Evolutionary conservation across 2,113 vertebrate genomes (phyloP).

Genomic region (Sinocyclocheilus rhinocerous): DNA sequence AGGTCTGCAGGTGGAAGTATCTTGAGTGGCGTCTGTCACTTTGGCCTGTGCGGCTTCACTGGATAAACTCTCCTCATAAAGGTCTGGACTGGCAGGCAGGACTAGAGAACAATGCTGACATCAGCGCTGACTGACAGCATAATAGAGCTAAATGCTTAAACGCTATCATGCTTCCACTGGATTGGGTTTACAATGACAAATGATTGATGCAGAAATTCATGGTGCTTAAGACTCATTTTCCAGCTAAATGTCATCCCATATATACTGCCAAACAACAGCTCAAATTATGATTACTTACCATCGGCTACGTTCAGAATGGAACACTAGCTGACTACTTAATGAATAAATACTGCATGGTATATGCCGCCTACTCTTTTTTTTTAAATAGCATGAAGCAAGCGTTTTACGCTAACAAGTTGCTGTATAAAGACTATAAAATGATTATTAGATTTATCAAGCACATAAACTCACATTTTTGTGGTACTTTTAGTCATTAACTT

Average conservation of each 20-base stretch:
- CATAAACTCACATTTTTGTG: neutral
- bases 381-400: neutral
- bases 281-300: conserved; percentile 11
- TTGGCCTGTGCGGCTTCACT: neutral
- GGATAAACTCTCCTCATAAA: conserved; percentile 30
- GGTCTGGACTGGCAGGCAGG: neutral
- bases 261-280: conserved; percentile 20
- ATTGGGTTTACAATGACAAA: conserved; percentile 36
- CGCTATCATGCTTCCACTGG: neutral
- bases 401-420: neutral
- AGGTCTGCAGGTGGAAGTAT: neutral
- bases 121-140: conserved; percentile 27
- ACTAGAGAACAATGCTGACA: conserved; percentile 17
- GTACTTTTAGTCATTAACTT: neutral
- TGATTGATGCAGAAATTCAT: conserved; percentile 34
- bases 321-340: neutral
- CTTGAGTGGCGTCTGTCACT: conserved; percentile 8
- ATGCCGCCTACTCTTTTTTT: neutral
- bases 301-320: neutral
- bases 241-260: conserved; percentile 38
- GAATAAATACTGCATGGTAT: neutral
- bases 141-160: conserved; percentile 17
- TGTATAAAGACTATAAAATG: neutral
- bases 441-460: neutral
- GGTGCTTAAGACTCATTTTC: conserved; percentile 34